Evolutionary conservation across 2,113 vertebrate species (phyloP).

Genomic region (Pseudonaja textilis): DNA sequence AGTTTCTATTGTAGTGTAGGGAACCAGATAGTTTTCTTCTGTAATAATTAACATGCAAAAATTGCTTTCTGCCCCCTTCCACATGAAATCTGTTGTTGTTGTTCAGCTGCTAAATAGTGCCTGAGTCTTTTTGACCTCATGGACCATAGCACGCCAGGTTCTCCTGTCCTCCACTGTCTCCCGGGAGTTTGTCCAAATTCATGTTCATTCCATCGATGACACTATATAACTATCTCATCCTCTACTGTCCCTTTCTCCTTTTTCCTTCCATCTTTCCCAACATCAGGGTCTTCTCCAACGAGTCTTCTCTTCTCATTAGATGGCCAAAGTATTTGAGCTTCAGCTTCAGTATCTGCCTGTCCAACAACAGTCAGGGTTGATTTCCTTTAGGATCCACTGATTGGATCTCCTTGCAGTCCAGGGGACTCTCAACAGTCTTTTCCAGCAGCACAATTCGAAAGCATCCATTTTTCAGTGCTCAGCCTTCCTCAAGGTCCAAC

Average conservation of each 20-base stretch:
- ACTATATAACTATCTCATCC: not conserved
- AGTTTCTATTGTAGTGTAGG: slow-evolving; percentile 33
- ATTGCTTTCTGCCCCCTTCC: not conserved
- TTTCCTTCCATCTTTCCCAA: not conserved
- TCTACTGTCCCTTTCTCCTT: not conserved
- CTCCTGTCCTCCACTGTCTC: not conserved
- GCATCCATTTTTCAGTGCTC: not conserved
- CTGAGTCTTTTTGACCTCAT: not conserved
- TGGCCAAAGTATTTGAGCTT: not conserved
- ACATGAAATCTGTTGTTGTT: not conserved
- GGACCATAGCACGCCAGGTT: not conserved
- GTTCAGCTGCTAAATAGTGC: not conserved
- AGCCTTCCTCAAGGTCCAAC: not conserved
- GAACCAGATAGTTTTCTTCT: slow-evolving; percentile 61
- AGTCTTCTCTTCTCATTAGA: not conserved
- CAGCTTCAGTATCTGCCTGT: not conserved
- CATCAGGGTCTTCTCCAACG: not conserved
- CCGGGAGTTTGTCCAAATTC: not conserved
- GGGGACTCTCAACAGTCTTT: not conserved
- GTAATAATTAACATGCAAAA: slow-evolving; percentile 42
- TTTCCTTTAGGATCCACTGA: not conserved
- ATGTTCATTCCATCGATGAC: not conserved
- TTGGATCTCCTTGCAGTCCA: not conserved
- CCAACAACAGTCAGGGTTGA: not conserved
- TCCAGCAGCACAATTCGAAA: not conserved